Evolutionary conservation across 2,797 vertebrate species (phyloP).

Genomic region (Sebastes dallii): DNA sequence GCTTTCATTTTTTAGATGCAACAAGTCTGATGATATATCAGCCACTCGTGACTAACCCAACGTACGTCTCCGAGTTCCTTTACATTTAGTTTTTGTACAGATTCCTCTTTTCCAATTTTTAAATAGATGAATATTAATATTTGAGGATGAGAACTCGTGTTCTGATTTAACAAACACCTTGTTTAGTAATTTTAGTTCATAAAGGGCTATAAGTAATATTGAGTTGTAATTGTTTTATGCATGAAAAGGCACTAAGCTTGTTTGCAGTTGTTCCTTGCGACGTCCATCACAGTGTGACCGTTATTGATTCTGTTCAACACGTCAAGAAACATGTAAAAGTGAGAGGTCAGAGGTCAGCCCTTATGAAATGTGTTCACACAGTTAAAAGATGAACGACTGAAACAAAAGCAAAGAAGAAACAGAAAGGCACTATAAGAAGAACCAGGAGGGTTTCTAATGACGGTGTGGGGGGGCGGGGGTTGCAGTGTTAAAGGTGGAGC

Average conservation of each 20-base stretch:
- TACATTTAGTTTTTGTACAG: background rate
- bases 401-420: slow-evolving; percentile 29
- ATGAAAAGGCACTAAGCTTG: slow-evolving; percentile 3
- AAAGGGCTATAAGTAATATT: background rate
- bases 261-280: background rate
- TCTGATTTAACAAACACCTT: background rate
- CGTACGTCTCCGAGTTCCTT: background rate
- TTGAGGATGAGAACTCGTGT: background rate
- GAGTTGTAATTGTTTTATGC: background rate
- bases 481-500: slow-evolving; percentile 5
- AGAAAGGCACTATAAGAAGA: slow-evolving; percentile 20
- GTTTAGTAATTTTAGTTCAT: background rate
- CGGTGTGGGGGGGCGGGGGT: background rate
- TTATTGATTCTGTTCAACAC: background rate
- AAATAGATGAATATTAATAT: background rate
- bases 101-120: background rate
- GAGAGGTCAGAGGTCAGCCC: slow-evolving; percentile 38
- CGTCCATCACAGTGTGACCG: background rate
- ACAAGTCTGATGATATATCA: background rate
- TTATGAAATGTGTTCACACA: slow-evolving; percentile 39
- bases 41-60: background rate
- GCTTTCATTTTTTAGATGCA: background rate
- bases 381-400: slow-evolving; percentile 48
- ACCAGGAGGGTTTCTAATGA: slow-evolving; percentile 24
- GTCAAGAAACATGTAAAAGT: background rate